phyloP scores from a whole-genome alignment of 2,797 vertebrate genomes.

The Etheostoma perlongum region DNA sequence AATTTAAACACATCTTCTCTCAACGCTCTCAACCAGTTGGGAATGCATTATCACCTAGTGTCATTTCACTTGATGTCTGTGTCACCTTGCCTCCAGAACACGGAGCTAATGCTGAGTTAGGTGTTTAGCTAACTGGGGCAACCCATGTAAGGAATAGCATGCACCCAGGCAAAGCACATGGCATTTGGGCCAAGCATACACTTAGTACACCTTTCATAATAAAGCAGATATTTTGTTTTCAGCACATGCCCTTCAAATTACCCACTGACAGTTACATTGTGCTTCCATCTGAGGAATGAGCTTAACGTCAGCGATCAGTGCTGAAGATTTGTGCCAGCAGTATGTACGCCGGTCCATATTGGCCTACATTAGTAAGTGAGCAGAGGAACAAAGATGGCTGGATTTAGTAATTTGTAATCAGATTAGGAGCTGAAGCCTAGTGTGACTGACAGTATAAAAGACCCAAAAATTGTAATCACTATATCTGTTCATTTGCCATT shows the following conservation, averaged over 20 bases:
- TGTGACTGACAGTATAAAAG: constrained; percentile 58
- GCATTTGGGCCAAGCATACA: neutral
- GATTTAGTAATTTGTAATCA: constrained; percentile 67
- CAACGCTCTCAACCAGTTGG: constrained; percentile 6
- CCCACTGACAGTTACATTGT: constrained; percentile 38
- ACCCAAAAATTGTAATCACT: constrained; percentile 43
- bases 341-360: constrained; percentile 34
- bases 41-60: constrained; percentile 44
- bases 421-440: constrained; percentile 63
- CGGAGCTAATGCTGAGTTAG: constrained; percentile 51
- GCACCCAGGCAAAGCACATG: neutral
- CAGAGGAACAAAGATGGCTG: constrained; percentile 67
- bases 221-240: constrained; percentile 28
- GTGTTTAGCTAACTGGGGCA: constrained; percentile 45
- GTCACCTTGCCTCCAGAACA: constrained; percentile 53
- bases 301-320: constrained; percentile 45
- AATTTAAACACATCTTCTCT: neutral
- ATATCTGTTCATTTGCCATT: constrained; percentile 31
- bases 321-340: constrained; percentile 45
- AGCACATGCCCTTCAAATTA: constrained; percentile 53
- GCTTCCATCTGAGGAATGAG: constrained; percentile 44
- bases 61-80: constrained; percentile 41
- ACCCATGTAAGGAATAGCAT: constrained; percentile 34
- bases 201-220: constrained; percentile 16
- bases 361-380: constrained; percentile 58